These are phyloP conservation scores for Tromatobia lineatoria DNA, from an alignment of 2,888 invertebrate species.

Conservation along the genomic window DNA sequence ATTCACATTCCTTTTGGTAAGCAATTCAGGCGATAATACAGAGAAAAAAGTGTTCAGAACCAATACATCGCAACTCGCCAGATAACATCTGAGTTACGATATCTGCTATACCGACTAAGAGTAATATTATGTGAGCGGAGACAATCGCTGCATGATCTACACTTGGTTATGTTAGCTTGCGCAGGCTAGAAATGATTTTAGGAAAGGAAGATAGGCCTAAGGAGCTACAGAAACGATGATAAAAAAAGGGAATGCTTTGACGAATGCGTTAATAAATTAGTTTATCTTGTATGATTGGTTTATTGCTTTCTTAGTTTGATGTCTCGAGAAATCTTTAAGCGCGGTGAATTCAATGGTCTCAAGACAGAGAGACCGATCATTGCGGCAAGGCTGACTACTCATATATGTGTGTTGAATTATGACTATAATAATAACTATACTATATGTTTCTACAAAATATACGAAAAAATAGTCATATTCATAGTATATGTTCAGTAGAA, in stretches of 20 bases:
- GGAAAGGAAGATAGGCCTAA: not conserved
- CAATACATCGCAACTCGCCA: too few relatives aligned
- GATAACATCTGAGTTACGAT: not conserved
- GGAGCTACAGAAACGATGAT: not conserved
- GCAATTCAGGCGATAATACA: not conserved
- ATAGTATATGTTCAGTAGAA: too few relatives aligned
- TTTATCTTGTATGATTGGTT: not conserved
- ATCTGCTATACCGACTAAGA: not conserved
- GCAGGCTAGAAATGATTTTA: not conserved
- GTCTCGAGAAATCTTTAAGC: not conserved
- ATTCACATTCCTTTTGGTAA: not conserved
- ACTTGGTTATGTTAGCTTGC: not conserved
- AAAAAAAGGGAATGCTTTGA: not conserved
- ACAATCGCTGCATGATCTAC: not conserved
- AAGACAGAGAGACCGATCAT: too few relatives aligned
- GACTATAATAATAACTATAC: too few relatives aligned
- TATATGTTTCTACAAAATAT: too few relatives aligned
- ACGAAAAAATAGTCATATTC: too few relatives aligned
- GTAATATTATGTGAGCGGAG: not conserved
- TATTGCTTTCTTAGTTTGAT: not conserved
- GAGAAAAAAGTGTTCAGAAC: not conserved
- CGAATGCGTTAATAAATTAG: not conserved
- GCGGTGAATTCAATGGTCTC: too few relatives aligned
- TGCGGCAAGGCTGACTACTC: too few relatives aligned
- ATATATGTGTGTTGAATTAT: too few relatives aligned